phyloP scores from a whole-genome alignment of 2,797 vertebrate species.

The Sciurus carolinensis region DNA sequence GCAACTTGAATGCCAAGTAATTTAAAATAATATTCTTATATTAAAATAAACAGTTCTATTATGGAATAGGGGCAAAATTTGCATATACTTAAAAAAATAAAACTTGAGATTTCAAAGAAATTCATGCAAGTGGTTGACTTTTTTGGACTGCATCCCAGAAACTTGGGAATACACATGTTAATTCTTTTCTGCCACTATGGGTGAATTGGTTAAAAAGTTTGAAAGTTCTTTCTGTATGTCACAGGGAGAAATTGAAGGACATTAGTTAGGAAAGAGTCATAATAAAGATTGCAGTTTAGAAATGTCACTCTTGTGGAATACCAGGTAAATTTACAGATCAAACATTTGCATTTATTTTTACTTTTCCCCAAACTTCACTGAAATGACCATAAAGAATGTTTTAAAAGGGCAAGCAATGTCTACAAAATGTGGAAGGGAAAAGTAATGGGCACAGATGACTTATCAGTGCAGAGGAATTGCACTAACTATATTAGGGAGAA shows the following conservation, averaged over 20 bases:
- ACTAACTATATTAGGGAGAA: not conserved
- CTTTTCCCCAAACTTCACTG: not conserved
- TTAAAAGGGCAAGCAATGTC: not conserved
- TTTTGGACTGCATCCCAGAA: conserved; percentile 75
- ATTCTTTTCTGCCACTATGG: conserved; percentile 21
- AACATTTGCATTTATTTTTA: conserved; percentile 31
- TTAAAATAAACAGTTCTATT: conserved; percentile 78
- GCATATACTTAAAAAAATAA: conserved; percentile 75
- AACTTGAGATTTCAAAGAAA: conserved; percentile 76
- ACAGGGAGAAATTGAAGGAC: conserved; percentile 1
- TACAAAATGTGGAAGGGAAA: not conserved
- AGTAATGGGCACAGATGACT: not conserved
- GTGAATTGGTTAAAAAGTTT: conserved; percentile 38
- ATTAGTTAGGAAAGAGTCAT: conserved; percentile 1
- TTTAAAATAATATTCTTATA: conserved; percentile 74
- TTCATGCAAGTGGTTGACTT: conserved; percentile 67
- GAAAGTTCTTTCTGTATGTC: conserved; percentile 32
- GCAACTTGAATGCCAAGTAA: conserved; percentile 60
- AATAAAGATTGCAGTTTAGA: conserved; percentile 5
- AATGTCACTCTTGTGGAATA: not conserved
- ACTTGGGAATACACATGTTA: conserved; percentile 35
- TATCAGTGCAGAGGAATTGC: not conserved
- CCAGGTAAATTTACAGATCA: not conserved
- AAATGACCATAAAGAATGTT: not conserved
- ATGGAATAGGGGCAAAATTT: conserved; percentile 70